Conservation (phyloP, 2,797 vertebrate genomes). For the Enteromius paludinosus region DNA sequence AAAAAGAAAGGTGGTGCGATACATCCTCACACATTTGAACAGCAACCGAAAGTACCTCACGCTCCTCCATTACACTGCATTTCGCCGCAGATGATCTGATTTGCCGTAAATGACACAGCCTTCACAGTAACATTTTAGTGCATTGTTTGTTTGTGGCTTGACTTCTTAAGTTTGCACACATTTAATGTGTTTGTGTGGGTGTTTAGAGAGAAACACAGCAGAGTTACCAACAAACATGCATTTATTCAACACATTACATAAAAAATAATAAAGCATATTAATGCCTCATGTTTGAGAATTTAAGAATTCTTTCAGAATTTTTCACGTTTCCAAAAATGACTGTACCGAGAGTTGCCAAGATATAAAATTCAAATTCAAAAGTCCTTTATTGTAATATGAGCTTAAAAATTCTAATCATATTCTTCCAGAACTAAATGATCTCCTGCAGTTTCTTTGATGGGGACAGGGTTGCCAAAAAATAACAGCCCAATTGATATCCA, state of each 20-base stretch:
- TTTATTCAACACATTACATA: not conserved
- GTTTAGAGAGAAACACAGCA: not conserved
- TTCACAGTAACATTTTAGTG: conserved; percentile 19
- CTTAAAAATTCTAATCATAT: not conserved
- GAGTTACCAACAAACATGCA: not conserved
- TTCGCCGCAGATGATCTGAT: conserved; percentile 20
- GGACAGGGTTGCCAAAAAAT: no score
- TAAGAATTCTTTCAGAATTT: not conserved
- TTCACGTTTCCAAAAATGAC: not conserved
- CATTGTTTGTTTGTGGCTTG: conserved; percentile 41
- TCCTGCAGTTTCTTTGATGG: no score
- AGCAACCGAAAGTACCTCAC: conserved; percentile 20
- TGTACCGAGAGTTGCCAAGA: not conserved
- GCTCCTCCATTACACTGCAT: conserved; percentile 19
- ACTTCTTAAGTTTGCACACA: conserved; percentile 11
- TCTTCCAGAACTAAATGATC: not conserved
- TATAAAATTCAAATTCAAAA: not conserved
- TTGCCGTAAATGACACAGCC: conserved; percentile 43
- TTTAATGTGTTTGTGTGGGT: conserved; percentile 28
- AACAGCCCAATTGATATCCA: no score
- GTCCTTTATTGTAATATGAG: not conserved
- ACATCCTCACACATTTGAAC: conserved; percentile 32
- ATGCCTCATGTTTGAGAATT: not conserved
- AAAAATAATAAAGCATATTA: not conserved
- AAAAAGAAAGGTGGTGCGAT: conserved; percentile 8